Conservation (phyloP, 2,113 vertebrate genomes). For the Lontra canadensis region DNA sequence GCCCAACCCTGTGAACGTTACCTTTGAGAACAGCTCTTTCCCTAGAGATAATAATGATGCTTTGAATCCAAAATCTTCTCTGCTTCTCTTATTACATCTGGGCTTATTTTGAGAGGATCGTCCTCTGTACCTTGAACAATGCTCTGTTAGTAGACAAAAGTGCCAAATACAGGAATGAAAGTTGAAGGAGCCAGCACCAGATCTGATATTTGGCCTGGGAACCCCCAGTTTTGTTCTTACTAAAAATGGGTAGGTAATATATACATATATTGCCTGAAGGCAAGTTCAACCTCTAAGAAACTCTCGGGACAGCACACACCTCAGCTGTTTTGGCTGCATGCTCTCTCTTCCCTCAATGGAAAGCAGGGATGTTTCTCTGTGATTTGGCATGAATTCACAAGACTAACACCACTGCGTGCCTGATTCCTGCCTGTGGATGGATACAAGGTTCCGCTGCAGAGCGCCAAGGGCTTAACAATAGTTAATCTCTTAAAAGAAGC, state of each 20-base stretch:
- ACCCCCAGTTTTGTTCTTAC: background rate
- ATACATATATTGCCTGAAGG: background rate
- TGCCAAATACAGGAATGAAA: background rate
- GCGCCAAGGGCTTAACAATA: slow-evolving; percentile 48
- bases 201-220: background rate
- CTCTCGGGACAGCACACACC: slow-evolving; percentile 25
- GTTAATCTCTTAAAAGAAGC: slow-evolving; percentile 64
- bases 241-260: background rate
- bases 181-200: background rate
- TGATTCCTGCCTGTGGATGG: slow-evolving; percentile 29
- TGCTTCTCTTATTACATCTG: background rate
- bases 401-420: background rate
- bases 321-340: slow-evolving; percentile 14
- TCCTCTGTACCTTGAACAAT: background rate
- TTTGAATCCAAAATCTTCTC: background rate
- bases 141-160: background rate
- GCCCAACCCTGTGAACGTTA: background rate
- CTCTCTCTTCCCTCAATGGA: background rate
- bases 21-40: background rate
- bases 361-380: slow-evolving; percentile 48
- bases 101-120: background rate
- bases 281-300: slow-evolving; percentile 60
- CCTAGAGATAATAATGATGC: background rate
- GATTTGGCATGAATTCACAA: slow-evolving; percentile 46
- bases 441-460: background rate